Evolutionary conservation across 1,140 invertebrate species (phyloP).

Genomic region (Lepidurus arcticus): DNA sequence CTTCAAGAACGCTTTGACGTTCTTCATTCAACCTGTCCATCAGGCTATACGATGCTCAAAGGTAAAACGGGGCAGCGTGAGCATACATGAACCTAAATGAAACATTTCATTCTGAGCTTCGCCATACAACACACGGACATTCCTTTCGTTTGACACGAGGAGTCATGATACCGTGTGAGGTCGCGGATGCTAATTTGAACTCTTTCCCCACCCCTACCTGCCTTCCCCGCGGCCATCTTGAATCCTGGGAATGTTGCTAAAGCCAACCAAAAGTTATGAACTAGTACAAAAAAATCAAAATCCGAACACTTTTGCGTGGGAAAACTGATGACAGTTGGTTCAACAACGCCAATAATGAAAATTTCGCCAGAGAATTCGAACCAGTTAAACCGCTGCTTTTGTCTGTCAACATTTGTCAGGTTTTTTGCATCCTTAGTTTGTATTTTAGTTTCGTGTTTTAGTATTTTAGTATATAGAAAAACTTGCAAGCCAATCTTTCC

Average conservation of each 20-base stretch:
- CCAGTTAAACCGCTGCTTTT: too few species aligned
- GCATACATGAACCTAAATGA: background rate
- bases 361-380: too few species aligned
- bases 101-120: background rate
- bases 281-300: background rate
- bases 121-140: background rate
- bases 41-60: background rate
- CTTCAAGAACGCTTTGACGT: slow-evolving; percentile 14
- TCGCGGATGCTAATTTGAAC: background rate
- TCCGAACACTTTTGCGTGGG: background rate
- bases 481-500: background rate
- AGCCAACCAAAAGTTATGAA: background rate
- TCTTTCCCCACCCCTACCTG: background rate
- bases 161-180: slow-evolving; percentile 18
- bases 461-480: background rate
- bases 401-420: too few species aligned
- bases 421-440: too few species aligned
- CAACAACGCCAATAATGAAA: background rate
- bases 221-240: background rate
- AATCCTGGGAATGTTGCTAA: background rate
- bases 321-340: background rate
- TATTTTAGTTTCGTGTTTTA: background rate
- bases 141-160: background rate
- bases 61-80: background rate
- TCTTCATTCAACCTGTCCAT: slow-evolving; percentile 9